Conservation (phyloP, 2,113 vertebrate species). For the Ageneiosus marmoratus region DNA sequence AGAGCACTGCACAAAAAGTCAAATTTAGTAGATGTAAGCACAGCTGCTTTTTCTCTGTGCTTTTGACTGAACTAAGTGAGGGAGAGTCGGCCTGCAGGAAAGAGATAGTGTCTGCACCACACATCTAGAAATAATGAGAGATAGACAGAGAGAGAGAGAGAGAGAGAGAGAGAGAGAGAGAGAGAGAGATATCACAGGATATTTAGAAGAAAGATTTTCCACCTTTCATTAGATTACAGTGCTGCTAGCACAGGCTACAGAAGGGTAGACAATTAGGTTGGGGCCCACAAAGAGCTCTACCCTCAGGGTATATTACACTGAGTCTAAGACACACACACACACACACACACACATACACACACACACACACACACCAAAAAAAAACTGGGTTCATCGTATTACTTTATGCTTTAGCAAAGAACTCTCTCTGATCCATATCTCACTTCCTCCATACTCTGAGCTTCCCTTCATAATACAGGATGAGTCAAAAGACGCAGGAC, state of each 20-base stretch:
- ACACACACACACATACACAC: slow-evolving; percentile 1
- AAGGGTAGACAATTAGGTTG: slow-evolving; percentile 42
- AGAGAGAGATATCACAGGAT: slow-evolving; percentile 26
- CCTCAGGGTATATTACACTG: slow-evolving; percentile 18
- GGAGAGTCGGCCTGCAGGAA: neutral
- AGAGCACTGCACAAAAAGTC: neutral
- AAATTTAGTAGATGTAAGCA: neutral
- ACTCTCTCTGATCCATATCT: slow-evolving; percentile 4
- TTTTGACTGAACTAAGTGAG: neutral
- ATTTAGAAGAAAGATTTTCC: slow-evolving; percentile 41
- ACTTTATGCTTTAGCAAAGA: neutral
- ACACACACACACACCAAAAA: neutral
- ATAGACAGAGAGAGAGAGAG: too few species aligned
- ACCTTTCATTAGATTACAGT: slow-evolving; percentile 45
- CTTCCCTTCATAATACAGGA: slow-evolving; percentile 1
- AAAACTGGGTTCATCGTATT: neutral
- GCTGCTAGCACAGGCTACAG: slow-evolving; percentile 23
- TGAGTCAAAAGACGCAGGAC: too few species aligned
- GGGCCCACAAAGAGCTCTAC: slow-evolving; percentile 33
- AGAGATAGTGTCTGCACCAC: neutral
- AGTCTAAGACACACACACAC: neutral
- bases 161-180: neutral
- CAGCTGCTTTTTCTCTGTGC: neutral
- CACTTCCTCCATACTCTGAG: neutral
- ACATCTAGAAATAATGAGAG: neutral